Evolutionary conservation across 2,113 vertebrate species (phyloP).

Genomic region (Copsychus sechellarum): DNA sequence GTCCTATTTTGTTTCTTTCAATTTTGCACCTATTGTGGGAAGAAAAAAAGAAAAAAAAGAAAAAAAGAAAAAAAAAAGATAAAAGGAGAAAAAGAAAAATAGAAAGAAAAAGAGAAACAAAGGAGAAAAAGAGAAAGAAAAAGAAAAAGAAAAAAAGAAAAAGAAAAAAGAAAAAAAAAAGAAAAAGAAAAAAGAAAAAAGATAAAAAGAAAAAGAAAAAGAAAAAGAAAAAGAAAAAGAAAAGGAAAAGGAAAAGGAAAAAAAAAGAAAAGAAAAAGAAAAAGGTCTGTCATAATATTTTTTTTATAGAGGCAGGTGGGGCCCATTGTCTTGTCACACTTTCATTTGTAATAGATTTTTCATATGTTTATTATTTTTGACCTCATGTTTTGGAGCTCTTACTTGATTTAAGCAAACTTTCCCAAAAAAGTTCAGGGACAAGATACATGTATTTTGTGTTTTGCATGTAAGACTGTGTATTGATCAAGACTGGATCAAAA

Average conservation of each 20-base stretch:
- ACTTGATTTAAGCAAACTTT: neutral
- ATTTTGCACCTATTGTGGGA: neutral
- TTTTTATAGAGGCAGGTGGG: neutral
- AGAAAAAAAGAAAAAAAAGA: rapidly evolving
- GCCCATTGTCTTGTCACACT: neutral
- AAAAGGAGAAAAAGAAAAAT: rapidly evolving
- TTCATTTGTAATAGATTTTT: neutral
- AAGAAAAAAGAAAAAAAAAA: rapidly evolving
- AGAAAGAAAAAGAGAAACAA: rapidly evolving
- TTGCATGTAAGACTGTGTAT: neutral
- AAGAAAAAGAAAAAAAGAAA: rapidly evolving
- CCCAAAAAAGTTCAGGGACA: neutral
- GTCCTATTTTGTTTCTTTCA: neutral
- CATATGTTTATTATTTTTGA: neutral
- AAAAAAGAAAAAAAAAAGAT: rapidly evolving
- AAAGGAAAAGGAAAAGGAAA: rapidly evolving
- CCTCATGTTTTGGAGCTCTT: neutral
- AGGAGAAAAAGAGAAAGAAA: rapidly evolving
- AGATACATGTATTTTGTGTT: neutral
- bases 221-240: too few relatives aligned
- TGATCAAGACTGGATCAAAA: neutral
- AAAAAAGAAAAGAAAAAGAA: too few relatives aligned
- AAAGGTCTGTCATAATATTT: rapidly evolving
- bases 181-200: too few relatives aligned
- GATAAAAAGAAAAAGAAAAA: rapidly evolving